These are phyloP conservation scores for Alcis repandata DNA, from an alignment of 2,888 invertebrate species.

Conservation along the genomic window DNA sequence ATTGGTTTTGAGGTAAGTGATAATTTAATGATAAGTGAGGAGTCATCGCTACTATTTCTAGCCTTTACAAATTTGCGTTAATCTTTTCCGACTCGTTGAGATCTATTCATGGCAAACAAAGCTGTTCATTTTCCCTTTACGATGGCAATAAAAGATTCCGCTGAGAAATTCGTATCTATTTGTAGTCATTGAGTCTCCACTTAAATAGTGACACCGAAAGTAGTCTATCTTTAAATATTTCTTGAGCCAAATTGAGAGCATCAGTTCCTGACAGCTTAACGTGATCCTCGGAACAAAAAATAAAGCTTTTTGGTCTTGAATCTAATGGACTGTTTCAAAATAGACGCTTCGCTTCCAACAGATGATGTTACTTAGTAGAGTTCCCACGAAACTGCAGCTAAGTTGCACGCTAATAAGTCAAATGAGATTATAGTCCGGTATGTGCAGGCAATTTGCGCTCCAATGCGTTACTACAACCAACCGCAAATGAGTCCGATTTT, in stretches of 20 bases:
- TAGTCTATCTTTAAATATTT: slow-evolving; percentile 58
- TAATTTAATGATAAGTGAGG: neutral
- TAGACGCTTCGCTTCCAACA: slow-evolving; percentile 52
- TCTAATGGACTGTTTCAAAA: slow-evolving; percentile 56
- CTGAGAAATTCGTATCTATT: slow-evolving; percentile 54
- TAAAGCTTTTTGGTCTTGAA: slow-evolving; percentile 38
- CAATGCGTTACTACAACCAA: slow-evolving; percentile 70
- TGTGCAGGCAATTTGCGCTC: slow-evolving; percentile 75
- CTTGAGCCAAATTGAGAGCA: slow-evolving; percentile 60
- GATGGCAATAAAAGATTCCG: slow-evolving; percentile 52
- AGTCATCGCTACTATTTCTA: neutral
- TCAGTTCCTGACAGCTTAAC: slow-evolving; percentile 60
- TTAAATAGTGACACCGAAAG: neutral
- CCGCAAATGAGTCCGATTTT: slow-evolving; percentile 74
- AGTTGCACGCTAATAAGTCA: slow-evolving; percentile 74
- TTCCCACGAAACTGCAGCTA: slow-evolving; percentile 74
- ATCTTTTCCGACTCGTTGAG: slow-evolving; percentile 3
- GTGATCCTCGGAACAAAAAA: slow-evolving; percentile 54
- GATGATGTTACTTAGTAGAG: slow-evolving; percentile 62
- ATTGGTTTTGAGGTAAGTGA: slow-evolving; percentile 37
- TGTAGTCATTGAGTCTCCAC: slow-evolving; percentile 46
- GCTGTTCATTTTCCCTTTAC: slow-evolving; percentile 39
- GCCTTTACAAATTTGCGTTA: neutral
- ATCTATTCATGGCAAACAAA: slow-evolving; percentile 29
- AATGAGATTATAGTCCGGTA: slow-evolving; percentile 69